These are phyloP conservation scores for Nannobrachium achirus DNA, from an alignment of 2,113 vertebrate genomes.

Conservation along the genomic window DNA sequence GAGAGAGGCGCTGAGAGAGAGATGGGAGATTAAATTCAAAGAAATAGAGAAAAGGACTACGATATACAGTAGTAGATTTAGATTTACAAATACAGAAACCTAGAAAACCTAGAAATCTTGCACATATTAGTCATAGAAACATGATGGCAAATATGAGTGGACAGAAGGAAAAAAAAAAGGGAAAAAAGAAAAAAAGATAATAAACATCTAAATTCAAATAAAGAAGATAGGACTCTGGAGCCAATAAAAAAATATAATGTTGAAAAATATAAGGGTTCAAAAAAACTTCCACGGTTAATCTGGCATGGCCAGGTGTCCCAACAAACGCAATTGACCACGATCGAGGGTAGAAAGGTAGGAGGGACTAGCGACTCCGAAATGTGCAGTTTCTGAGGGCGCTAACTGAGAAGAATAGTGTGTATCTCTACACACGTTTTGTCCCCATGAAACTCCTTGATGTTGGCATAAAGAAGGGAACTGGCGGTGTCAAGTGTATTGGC, in stretches of 20 bases:
- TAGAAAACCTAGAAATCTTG: slow-evolving; percentile 16
- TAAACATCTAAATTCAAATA: background rate
- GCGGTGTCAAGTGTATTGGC: too few species aligned
- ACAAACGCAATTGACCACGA: too few species aligned
- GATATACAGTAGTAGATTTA: slow-evolving; percentile 55
- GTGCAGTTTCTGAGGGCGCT: too few species aligned
- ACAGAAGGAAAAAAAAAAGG: background rate
- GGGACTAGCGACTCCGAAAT: too few species aligned
- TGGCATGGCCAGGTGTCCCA: too few species aligned
- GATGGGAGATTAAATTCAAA: slow-evolving; percentile 86
- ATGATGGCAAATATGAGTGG: slow-evolving; percentile 15
- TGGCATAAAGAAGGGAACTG: too few species aligned
- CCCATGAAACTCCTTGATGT: too few species aligned
- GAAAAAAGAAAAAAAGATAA: background rate
- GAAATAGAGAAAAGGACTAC: slow-evolving; percentile 85
- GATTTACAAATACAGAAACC: slow-evolving; percentile 28
- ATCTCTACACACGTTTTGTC: too few species aligned
- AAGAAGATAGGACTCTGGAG: too few species aligned
- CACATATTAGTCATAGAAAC: slow-evolving; percentile 43
- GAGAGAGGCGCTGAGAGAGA: slow-evolving; percentile 64
- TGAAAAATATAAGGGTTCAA: background rate
- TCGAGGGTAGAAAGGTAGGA: too few species aligned
- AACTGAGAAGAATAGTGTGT: too few species aligned
- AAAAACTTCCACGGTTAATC: slow-evolving; percentile 2
- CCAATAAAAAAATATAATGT: background rate